Evolutionary conservation across 2,888 invertebrate species (phyloP).

Genomic region (Coenonympha glycerion): DNA sequence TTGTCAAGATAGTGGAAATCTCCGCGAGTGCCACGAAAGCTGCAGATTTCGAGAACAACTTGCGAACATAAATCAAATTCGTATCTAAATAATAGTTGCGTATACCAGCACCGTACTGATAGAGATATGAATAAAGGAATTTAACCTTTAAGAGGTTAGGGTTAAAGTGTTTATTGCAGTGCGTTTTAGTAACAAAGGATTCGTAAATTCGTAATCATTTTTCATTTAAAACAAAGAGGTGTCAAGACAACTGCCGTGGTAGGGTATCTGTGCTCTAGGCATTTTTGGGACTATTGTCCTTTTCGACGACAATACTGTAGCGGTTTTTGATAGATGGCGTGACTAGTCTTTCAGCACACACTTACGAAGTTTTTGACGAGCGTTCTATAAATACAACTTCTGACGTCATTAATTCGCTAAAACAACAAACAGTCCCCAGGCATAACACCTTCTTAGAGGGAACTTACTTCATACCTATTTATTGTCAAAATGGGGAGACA

Average conservation of each 20-base stretch:
- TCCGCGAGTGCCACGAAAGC: background rate
- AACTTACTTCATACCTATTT: too few species aligned
- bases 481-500: too few species aligned
- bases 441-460: too few species aligned
- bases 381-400: too few species aligned
- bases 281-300: background rate
- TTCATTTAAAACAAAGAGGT: slow-evolving; percentile 49
- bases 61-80: slow-evolving; percentile 19
- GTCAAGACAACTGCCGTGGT: slow-evolving; percentile 27
- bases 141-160: background rate
- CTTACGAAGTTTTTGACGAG: too few species aligned
- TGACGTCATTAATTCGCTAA: too few species aligned
- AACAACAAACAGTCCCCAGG: too few species aligned
- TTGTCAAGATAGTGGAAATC: background rate
- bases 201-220: slow-evolving; percentile 45
- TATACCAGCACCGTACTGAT: background rate
- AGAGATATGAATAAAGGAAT: background rate
- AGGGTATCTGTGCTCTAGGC: background rate
- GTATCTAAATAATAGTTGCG: slow-evolving; percentile 17
- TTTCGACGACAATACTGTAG: too few species aligned
- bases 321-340: background rate
- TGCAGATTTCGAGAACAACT: slow-evolving; percentile 10
- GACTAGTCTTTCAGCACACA: too few species aligned
- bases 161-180: slow-evolving; percentile 3
- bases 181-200: slow-evolving; percentile 25